A percentile compares a stretch with the other conserved stretches of the same genome.
Conservation (phyloP, 2,797 vertebrate species). For the Gymnopithys bicolor region DNA sequence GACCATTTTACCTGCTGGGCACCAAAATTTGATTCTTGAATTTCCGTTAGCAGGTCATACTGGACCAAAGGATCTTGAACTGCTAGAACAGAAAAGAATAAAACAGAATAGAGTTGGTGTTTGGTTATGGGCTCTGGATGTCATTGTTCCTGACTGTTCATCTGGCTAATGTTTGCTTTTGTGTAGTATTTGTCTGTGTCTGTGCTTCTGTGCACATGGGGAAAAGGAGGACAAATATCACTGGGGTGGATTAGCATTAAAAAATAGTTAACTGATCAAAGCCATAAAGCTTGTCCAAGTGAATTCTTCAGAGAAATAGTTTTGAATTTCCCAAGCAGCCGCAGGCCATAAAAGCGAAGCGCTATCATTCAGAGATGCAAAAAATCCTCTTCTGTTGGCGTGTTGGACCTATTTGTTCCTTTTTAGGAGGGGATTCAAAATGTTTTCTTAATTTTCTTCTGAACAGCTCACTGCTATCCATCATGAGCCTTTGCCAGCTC, state of each 20-base stretch:
- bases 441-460: slow-evolving; percentile 56
- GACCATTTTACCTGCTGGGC: neutral
- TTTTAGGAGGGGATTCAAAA: slow-evolving; percentile 53
- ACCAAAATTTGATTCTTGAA: neutral
- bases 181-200: slow-evolving; percentile 46
- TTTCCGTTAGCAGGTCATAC: neutral
- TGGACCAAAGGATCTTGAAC: neutral
- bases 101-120: slow-evolving; percentile 19
- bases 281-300: slow-evolving; percentile 66
- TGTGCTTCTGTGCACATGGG: slow-evolving; percentile 40
- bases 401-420: slow-evolving; percentile 43
- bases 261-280: slow-evolving; percentile 74
- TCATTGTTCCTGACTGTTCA: slow-evolving; percentile 48
- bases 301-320: slow-evolving; percentile 67
- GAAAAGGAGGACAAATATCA: slow-evolving; percentile 60
- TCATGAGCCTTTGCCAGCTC: neutral
- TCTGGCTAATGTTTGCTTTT: slow-evolving; percentile 56
- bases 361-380: slow-evolving; percentile 58
- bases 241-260: slow-evolving; percentile 68
- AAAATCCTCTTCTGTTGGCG: slow-evolving; percentile 49
- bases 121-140: slow-evolving; percentile 18
- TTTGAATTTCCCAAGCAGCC: slow-evolving; percentile 65
- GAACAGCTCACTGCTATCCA: neutral
- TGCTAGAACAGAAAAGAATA: neutral
- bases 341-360: slow-evolving; percentile 27